These are phyloP conservation scores for Notospermus geniculatus DNA, from an alignment of 1,140 invertebrate species.

Conservation along the genomic window DNA sequence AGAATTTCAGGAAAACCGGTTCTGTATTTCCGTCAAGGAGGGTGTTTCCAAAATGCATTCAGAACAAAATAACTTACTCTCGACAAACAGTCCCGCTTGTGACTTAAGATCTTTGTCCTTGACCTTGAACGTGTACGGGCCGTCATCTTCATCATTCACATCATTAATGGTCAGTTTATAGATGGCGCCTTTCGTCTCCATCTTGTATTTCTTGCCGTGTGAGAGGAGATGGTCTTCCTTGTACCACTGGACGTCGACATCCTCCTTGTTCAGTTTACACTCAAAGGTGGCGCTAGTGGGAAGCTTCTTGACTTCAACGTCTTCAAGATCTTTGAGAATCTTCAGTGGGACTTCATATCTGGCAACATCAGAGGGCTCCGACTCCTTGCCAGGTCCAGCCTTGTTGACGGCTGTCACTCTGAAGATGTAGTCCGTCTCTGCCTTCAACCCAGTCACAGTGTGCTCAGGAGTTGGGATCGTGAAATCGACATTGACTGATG, in stretches of 20 bases:
- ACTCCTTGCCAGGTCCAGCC: constrained; percentile 63
- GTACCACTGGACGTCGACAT: constrained; percentile 21
- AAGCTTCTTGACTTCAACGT: background rate
- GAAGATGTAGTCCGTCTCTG: constrained; percentile 74
- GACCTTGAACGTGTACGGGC: background rate
- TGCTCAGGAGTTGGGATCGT: background rate
- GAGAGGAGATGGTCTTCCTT: background rate
- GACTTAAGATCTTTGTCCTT: constrained; percentile 30
- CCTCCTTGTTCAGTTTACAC: constrained; percentile 25
- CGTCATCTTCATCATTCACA: constrained; percentile 18
- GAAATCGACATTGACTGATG: background rate
- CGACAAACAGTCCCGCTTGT: constrained; percentile 41
- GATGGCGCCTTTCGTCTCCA: background rate
- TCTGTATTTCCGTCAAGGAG: no score
- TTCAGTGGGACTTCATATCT: constrained; percentile 9
- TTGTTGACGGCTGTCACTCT: constrained; percentile 89
- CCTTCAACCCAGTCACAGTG: constrained; percentile 4
- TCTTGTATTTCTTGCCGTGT: background rate
- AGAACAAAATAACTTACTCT: constrained; percentile 36
- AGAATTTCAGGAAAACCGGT: no score
- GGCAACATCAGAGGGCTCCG: constrained; percentile 7
- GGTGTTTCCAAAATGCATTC: no score
- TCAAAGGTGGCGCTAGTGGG: constrained; percentile 26
- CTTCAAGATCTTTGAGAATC: background rate
- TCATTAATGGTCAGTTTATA: constrained; percentile 16